phyloP scores from a whole-genome alignment of 92 coral and sea anemone species.

The Zoanthus solanderi region DNA sequence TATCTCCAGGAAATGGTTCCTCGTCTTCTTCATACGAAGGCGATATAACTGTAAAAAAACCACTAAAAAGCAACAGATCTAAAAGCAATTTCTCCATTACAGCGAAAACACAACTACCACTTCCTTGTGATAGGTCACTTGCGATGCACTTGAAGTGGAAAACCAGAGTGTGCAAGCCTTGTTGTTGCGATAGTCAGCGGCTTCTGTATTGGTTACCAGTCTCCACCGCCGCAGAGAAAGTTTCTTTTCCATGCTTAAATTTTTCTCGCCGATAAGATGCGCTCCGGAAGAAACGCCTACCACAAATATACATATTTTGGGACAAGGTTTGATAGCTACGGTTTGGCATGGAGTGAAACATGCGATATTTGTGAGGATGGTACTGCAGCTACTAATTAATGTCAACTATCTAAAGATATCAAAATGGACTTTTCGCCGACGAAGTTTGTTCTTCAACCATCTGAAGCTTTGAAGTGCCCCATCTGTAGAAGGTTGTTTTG shows the following conservation, averaged over 20 bases:
- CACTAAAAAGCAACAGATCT: not conserved
- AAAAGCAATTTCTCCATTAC: conserved; percentile 12
- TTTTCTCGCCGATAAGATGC: not conserved
- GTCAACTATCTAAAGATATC: not conserved
- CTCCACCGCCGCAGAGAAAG: not conserved
- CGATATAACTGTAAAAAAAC: not conserved
- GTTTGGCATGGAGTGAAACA: not conserved
- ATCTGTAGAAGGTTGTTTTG: conserved; percentile 81
- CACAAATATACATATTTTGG: not conserved
- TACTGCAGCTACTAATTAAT: not conserved
- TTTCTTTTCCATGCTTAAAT: not conserved
- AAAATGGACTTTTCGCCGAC: conserved; percentile 79
- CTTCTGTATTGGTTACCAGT: conserved; percentile 8
- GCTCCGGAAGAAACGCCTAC: conserved; percentile 37
- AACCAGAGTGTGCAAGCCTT: not conserved
- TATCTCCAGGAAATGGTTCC: conserved; percentile 68
- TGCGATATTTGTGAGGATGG: not conserved
- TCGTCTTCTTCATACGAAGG: conserved; percentile 44
- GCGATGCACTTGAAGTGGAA: not conserved
- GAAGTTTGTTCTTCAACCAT: conserved; percentile 86
- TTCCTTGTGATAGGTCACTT: not conserved
- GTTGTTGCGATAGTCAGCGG: conserved; percentile 44
- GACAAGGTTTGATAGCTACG: not conserved
- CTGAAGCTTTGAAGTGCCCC: conserved; percentile 90
- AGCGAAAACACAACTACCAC: not conserved